phyloP scores from a whole-genome alignment of 2,113 vertebrate species.

The Hippocampus mohnikei region DNA sequence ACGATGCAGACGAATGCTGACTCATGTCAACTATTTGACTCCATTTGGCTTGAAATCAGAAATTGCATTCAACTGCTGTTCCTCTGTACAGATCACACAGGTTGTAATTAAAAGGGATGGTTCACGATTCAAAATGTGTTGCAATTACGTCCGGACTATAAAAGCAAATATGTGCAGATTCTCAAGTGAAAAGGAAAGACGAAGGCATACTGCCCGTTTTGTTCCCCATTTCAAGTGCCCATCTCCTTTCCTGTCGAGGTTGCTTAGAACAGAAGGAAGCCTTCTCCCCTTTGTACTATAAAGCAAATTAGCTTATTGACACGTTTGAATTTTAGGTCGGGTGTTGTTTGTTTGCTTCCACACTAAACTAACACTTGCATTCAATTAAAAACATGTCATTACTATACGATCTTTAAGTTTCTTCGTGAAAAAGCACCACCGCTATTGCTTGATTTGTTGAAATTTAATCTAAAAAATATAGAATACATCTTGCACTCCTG shows the following conservation, averaged over 20 bases:
- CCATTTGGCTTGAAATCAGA: not conserved
- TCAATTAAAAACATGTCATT: not conserved
- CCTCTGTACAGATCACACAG: not conserved
- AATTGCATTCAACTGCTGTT: not conserved
- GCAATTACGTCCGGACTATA: not conserved
- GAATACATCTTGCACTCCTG: no score
- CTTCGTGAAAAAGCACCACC: not conserved
- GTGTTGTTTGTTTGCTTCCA: not conserved
- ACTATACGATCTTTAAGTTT: not conserved
- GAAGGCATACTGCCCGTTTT: not conserved
- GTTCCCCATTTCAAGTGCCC: not conserved
- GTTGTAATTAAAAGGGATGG: not conserved
- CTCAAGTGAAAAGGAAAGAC: no score
- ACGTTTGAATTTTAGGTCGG: not conserved
- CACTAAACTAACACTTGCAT: not conserved
- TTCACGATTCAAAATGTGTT: not conserved
- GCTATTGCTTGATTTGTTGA: not conserved
- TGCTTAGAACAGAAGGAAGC: not conserved
- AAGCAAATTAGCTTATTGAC: not conserved
- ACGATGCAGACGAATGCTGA: constrained; percentile 19
- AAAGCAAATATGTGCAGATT: not conserved
- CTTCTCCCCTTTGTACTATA: no score
- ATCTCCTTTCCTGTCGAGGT: not conserved
- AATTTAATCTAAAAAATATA: not conserved
- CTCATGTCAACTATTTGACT: no score